Conservation (phyloP, 2,888 invertebrate species). For the Aspidiotus rigidus region DNA sequence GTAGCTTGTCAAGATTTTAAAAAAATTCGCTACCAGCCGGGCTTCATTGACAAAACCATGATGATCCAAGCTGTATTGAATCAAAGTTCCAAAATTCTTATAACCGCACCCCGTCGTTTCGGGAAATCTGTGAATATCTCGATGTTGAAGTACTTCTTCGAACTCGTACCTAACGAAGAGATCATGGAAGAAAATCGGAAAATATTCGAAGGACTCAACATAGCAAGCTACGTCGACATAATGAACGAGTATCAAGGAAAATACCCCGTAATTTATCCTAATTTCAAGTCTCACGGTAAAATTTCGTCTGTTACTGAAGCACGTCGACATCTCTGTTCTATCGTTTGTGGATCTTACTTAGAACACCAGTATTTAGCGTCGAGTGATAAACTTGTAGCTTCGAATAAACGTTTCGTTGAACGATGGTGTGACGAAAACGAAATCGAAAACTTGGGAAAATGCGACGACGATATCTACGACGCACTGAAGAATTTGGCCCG, state of each 20-base stretch:
- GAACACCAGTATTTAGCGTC: no score
- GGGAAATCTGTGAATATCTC: background rate
- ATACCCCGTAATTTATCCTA: background rate
- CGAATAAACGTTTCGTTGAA: no score
- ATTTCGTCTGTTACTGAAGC: background rate
- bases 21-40: no score
- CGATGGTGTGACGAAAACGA: no score
- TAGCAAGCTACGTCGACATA: background rate
- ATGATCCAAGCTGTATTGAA: background rate
- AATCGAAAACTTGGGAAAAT: no score
- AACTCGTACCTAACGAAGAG: background rate
- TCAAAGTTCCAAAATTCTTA: background rate
- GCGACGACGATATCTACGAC: no score
- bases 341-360: no score
- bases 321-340: no score
- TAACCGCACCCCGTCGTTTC: background rate
- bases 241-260: background rate
- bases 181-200: background rate
- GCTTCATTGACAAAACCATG: no score
- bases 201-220: background rate
- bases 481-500: background rate
- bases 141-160: constrained; percentile 1
- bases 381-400: no score
- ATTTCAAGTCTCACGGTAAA: background rate
- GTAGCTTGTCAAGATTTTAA: no score